Evolutionary conservation across 2,797 vertebrate species (phyloP).

Genomic region (Lepilemur ruficaudatus): DNA sequence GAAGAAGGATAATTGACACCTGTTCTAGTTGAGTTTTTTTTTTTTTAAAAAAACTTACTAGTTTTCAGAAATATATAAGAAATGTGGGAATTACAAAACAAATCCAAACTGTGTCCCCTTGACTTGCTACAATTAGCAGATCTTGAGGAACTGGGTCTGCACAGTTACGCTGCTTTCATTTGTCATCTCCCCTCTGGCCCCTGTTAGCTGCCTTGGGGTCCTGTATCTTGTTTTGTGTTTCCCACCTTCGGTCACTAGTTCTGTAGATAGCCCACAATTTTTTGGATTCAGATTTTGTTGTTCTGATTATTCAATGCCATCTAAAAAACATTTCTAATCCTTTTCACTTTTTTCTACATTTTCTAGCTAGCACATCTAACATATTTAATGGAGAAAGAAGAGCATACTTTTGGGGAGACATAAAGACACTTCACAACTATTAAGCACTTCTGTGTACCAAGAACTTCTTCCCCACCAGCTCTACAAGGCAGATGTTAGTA

Average conservation of each 20-base stretch:
- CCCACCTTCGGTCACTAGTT: background rate
- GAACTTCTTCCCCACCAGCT: background rate
- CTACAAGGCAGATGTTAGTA: background rate
- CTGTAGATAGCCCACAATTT: background rate
- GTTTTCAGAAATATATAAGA: slow-evolving; percentile 13
- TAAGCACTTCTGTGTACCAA: background rate
- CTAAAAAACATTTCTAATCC: background rate
- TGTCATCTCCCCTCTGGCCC: background rate
- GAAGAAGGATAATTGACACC: background rate
- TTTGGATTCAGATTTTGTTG: background rate
- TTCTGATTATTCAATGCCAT: background rate
- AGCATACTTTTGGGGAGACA: background rate
- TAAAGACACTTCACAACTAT: background rate
- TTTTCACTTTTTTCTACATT: background rate
- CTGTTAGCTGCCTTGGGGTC: background rate
- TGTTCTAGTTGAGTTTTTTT: background rate
- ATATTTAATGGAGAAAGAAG: background rate
- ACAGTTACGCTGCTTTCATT: background rate
- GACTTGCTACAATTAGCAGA: background rate
- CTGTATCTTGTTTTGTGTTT: background rate
- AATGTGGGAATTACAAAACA: background rate
- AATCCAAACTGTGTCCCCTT: background rate
- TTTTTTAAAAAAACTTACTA: background rate
- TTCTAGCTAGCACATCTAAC: background rate
- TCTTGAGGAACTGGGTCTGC: background rate